Evolutionary conservation across 2,888 invertebrate species (phyloP).

Genomic region (Epistrophella euchroma): DNA sequence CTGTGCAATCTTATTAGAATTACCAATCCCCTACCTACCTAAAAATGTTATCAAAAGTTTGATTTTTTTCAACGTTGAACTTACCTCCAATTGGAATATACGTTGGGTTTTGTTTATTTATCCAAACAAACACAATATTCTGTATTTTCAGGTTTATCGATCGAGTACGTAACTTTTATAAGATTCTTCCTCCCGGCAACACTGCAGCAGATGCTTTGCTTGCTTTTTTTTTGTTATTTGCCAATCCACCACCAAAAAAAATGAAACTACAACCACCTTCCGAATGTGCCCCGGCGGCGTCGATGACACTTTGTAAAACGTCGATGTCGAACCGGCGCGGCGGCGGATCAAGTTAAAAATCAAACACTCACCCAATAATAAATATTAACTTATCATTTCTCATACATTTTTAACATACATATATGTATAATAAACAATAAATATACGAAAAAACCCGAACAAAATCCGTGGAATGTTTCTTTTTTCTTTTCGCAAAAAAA

Average conservation of each 20-base stretch:
- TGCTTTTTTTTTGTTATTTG: slow-evolving; percentile 20
- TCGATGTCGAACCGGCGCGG: slow-evolving; percentile 49
- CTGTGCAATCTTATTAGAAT: slow-evolving; percentile 40
- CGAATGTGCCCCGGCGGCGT: slow-evolving; percentile 52
- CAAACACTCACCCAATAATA: slow-evolving; percentile 3
- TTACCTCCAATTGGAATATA: slow-evolving; percentile 65
- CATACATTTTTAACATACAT: slow-evolving; percentile 28
- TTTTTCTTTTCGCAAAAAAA: slow-evolving; percentile 46
- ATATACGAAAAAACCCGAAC: slow-evolving; percentile 25
- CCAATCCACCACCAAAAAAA: slow-evolving; percentile 65
- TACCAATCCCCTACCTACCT: background rate
- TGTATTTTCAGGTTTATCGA: slow-evolving; percentile 21
- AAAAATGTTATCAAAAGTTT: background rate
- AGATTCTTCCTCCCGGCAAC: slow-evolving; percentile 25
- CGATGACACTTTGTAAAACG: slow-evolving; percentile 27
- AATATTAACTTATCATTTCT: background rate
- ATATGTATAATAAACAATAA: too few species aligned
- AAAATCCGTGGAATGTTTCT: slow-evolving; percentile 52
- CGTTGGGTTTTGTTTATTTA: slow-evolving; percentile 32
- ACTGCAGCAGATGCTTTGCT: slow-evolving; percentile 41
- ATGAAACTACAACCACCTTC: slow-evolving; percentile 46
- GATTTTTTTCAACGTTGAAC: slow-evolving; percentile 15
- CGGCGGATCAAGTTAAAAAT: slow-evolving; percentile 42
- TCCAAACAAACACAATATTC: slow-evolving; percentile 37
- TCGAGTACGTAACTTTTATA: slow-evolving; percentile 5